Evolutionary conservation across 1,140 invertebrate genomes (phyloP), one percentile per base, ranked within the genome.

Genomic region (Adoxophyes honmai): DNA sequence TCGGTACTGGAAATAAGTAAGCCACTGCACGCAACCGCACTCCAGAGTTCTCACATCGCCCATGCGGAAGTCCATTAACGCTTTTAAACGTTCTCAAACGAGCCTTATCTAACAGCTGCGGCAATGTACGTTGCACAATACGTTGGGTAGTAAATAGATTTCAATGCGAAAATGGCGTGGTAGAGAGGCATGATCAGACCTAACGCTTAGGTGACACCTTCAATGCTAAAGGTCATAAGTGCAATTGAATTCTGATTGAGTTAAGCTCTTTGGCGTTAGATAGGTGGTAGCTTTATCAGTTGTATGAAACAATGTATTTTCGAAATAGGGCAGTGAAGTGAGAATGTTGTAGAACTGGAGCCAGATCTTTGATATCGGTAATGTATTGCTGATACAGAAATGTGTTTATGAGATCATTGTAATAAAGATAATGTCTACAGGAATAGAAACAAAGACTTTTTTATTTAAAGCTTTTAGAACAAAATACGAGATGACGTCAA

Each of bases 11-110:
- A 9, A 21, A 75, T 72, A 75, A 60, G 52, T 57, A 60, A 44
- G 21, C 15, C 28, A 42, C 10, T 15, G 51, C 60, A 67, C 66
- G 70, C 68, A 60, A 73, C 66, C 37, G 55, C 48, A 34, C 62
- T 56, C 60, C 57, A 28, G 34, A 16, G 37, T 14, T 34, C 35
- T 36, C 35, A 58, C 57, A 62, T 55, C 54, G 55, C 57, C 21
- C 56, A 67, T 60, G 44, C 60, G 64, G 68, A 80, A 73, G 48
- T 66, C 55, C 62, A 73, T 74, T 77, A 68, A 63, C 64, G 73
- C 66, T 72, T 70, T 64, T 58, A 58, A 60, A 66, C 53, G 62
- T 64, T 68, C 62, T 68, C 57, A 63, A 66, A 52, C 52, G 55
- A 15, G 18, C 42, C 28, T 62, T 72, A 69, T 71, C 62, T 44